These are phyloP conservation scores for Cosmia trapezina DNA, from an alignment of 2,888 invertebrate species.

Conservation along the genomic window DNA sequence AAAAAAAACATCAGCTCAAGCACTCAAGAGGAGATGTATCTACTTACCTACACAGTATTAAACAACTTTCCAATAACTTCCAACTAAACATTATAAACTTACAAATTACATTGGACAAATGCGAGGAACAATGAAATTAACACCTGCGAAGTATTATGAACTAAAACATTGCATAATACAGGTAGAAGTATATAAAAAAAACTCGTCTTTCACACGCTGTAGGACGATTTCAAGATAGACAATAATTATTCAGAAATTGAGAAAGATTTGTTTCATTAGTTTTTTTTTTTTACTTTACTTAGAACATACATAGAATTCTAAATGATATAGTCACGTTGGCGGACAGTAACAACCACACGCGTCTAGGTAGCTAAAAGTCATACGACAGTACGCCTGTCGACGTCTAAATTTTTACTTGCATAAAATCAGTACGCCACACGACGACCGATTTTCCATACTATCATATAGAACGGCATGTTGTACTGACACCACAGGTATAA, in stretches of 20 bases:
- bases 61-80: constrained; percentile 12
- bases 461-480: no score
- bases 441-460: no score
- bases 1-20: neutral
- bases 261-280: neutral
- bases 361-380: no score
- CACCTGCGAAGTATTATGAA: neutral
- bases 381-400: no score
- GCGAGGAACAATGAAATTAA: constrained; percentile 19
- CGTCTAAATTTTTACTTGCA: no score
- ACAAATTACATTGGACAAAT: constrained; percentile 21
- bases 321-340: no score
- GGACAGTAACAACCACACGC: no score
- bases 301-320: neutral
- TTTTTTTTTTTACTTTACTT: neutral
- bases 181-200: neutral
- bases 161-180: neutral
- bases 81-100: constrained; percentile 12
- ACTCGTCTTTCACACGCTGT: neutral
- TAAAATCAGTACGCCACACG: no score
- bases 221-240: neutral
- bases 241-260: neutral
- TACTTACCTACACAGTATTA: neutral
- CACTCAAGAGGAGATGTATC: neutral
- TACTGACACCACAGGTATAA: no score